A percentile compares a stretch with the other conserved stretches of the same genome.
These are phyloP conservation scores for Gracilinanus agilis DNA, from an alignment of 2,113 vertebrate species.

Conservation along the genomic window DNA sequence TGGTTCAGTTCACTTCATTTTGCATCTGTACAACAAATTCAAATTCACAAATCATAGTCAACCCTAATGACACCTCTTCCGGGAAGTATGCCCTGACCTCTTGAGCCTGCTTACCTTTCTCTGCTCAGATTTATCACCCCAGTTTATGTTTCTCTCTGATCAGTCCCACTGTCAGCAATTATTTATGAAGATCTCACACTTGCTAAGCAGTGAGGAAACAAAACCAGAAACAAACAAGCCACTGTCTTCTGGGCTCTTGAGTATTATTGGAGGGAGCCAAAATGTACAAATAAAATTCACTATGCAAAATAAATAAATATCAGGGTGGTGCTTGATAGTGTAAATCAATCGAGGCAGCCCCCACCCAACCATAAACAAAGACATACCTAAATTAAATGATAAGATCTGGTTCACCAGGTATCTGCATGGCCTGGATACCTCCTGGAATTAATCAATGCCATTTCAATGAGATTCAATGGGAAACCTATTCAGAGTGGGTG, in stretches of 20 bases:
- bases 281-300: background rate
- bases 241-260: background rate
- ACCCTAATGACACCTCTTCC: background rate
- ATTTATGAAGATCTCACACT: background rate
- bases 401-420: background rate
- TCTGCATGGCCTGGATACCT: background rate
- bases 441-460: background rate
- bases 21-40: background rate
- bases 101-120: background rate
- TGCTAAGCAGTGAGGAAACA: background rate
- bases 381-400: background rate
- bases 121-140: background rate
- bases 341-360: background rate
- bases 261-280: background rate
- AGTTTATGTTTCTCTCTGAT: background rate
- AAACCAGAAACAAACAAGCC: background rate
- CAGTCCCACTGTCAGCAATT: background rate
- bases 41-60: background rate
- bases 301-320: background rate
- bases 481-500: background rate
- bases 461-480: background rate
- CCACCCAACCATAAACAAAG: background rate
- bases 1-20: background rate
- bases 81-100: background rate
- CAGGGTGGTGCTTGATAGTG: background rate